A percentile compares a stretch with the other conserved stretches of the same genome.
phyloP scores from a whole-genome alignment of 2,797 vertebrate species.

The Myotis daubentonii region DNA sequence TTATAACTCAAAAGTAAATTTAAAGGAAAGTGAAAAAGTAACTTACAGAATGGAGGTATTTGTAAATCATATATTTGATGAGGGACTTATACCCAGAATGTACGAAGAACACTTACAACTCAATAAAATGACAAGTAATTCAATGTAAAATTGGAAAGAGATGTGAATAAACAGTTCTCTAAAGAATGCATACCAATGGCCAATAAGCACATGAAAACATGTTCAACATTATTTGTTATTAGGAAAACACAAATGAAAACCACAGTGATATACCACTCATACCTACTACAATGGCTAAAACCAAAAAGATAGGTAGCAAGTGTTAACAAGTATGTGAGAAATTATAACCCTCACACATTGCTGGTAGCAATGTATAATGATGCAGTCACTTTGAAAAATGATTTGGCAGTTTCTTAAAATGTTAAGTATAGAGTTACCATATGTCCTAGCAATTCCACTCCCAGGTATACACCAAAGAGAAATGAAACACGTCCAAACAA shows the following conservation, averaged over 20 bases:
- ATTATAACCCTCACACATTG: background rate
- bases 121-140: background rate
- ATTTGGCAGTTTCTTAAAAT: background rate
- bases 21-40: background rate
- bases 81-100: background rate
- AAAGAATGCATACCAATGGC: background rate
- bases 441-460: background rate
- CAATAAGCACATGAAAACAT: background rate
- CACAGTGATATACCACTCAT: background rate
- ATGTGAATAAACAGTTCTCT: background rate
- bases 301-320: background rate
- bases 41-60: background rate
- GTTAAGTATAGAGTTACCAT: background rate
- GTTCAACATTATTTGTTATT: background rate
- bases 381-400: background rate
- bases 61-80: background rate
- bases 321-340: background rate
- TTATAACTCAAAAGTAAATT: background rate
- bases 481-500: background rate
- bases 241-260: conserved; percentile 18
- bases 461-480: background rate
- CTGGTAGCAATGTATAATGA: background rate
- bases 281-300: background rate
- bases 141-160: background rate
- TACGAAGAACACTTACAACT: background rate